Evolutionary conservation across 2,113 vertebrate genomes (phyloP).

Genomic region (Paraplagusia blochii): DNA sequence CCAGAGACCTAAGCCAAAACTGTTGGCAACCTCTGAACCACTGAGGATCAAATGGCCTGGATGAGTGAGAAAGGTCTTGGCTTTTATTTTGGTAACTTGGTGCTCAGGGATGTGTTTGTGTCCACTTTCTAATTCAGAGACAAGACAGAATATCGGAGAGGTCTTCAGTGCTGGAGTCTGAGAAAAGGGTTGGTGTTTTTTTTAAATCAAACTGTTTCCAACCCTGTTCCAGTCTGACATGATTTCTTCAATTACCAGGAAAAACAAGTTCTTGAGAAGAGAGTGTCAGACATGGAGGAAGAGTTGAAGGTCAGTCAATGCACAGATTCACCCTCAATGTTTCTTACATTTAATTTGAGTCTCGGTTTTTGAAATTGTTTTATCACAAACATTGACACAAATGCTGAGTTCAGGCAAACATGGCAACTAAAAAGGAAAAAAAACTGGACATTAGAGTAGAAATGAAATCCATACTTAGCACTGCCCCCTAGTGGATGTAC

Average conservation of each 20-base stretch:
- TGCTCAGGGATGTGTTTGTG: slow-evolving; percentile 3
- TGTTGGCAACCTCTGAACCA: no score
- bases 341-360: slow-evolving; percentile 10
- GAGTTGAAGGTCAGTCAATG: slow-evolving; percentile 87
- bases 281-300: slow-evolving; percentile 95
- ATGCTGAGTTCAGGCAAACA: no score
- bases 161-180: slow-evolving; percentile 85
- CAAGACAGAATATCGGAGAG: slow-evolving; percentile 89
- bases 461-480: no score
- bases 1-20: no score
- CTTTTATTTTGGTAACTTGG: neutral
- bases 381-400: neutral
- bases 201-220: slow-evolving; percentile 7
- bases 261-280: slow-evolving; percentile 89
- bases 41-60: neutral
- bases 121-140: slow-evolving; percentile 73
- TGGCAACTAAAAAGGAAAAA: no score
- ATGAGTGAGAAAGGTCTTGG: neutral
- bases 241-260: slow-evolving; percentile 75
- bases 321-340: neutral
- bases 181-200: slow-evolving; percentile 84
- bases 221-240: neutral
- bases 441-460: no score
- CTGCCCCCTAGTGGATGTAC: no score
- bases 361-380: slow-evolving; percentile 13